Percentiles rank a stretch among this genome's conserved stretches.
Evolutionary conservation across 2,797 vertebrate species (phyloP).

Genomic region (Heteromormyrus szaboi): DNA sequence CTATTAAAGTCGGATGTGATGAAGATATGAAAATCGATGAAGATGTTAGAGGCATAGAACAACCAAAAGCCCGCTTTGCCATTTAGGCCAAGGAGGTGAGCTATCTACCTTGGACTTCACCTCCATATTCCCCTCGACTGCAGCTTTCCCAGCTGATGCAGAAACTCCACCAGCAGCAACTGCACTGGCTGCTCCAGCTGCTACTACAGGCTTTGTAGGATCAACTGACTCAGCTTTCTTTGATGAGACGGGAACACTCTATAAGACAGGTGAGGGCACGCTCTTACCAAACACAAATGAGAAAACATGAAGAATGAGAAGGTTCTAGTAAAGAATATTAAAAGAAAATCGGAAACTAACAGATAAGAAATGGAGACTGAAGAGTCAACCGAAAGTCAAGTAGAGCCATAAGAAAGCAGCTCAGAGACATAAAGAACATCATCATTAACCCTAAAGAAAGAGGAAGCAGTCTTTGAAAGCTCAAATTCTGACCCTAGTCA

Average conservation of each 20-base stretch:
- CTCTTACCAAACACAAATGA: background rate
- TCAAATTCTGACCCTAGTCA: background rate
- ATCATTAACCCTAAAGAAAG: background rate
- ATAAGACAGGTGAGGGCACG: conserved; percentile 10
- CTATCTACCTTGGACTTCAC: conserved; percentile 41
- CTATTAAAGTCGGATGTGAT: background rate
- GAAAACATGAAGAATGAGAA: background rate
- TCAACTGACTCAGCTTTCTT: conserved; percentile 44
- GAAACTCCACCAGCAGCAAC: background rate
- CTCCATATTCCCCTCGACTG: conserved; percentile 38
- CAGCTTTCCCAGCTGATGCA: conserved; percentile 17
- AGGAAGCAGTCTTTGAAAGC: background rate
- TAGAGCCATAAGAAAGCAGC: background rate
- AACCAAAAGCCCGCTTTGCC: background rate
- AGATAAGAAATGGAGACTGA: background rate
- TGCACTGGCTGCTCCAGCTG: background rate
- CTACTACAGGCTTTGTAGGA: conserved; percentile 28
- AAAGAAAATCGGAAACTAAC: background rate
- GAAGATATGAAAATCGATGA: background rate
- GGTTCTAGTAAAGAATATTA: background rate
- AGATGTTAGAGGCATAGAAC: background rate
- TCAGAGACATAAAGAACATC: background rate
- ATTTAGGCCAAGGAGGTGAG: background rate
- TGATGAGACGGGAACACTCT: conserved; percentile 26
- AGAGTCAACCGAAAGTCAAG: background rate